Base-by-base conservation (phyloP, 2,888 invertebrate species). In the Lasius platythorax region DNA sequence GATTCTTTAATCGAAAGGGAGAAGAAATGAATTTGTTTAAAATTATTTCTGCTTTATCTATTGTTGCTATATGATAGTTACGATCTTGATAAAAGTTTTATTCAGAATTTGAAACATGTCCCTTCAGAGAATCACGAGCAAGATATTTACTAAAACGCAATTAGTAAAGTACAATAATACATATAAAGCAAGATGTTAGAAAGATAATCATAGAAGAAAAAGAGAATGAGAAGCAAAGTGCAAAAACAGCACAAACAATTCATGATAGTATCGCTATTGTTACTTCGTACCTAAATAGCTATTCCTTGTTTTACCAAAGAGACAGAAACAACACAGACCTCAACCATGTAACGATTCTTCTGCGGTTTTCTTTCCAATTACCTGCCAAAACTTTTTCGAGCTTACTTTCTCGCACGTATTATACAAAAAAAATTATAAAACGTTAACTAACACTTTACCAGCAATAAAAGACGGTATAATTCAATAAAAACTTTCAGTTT, bases 301-400 rank as follows among this genome's bases (percentile, higher is more conserved):
- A 30, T 37, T 53, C 12, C 33, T 43, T 53, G 37, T 73, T 58
- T 75, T 33, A 18, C 5, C 64, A n/a, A 46, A 63, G n/a, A 75
- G 33, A 30, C n/a, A 46, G 43, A 75, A 75, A 75, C 43, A 64
- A 43, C 33, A n/a, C 15, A 53, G n/a, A 2, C 15, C 15, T 63
- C 43, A 64, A 75, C 23, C 74, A 15, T 43, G 43, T 33, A 33
- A 64, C 43, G 64, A 30, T 75, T 43, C 46, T 40, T 75, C 43
- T 30, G 74, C 33, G 74, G 74, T 75, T 63, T 75, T 40, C 43
- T 64, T 64, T 46, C 74, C 64, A 75, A 64, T 75, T 75, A 75
- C 28, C 64, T 33, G 64, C 74, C 64, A 46, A 75, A 75, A 75
- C 74, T 75, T 74, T 74, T 43, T 75, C n/a, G 30, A 75, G 11